Percentiles rank a stretch among this genome's conserved stretches.
Evolutionary conservation across 2,888 invertebrate genomes (phyloP).

Genomic region (Ochropleura plecta): DNA sequence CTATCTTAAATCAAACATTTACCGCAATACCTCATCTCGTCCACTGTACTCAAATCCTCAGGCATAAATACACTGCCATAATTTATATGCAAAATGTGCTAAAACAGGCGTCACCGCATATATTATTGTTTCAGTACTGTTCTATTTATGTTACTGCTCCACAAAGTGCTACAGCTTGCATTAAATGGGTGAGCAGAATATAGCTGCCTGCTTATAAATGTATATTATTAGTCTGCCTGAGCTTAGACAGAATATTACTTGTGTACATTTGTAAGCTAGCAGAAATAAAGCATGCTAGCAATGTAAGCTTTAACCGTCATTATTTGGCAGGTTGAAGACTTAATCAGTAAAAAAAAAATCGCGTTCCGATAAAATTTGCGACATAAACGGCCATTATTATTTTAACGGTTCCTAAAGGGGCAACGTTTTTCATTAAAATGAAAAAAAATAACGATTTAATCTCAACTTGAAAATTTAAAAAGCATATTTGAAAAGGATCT

Average conservation of each 20-base stretch:
- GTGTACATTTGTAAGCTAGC: neutral
- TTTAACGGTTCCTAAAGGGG: no score
- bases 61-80: conserved; percentile 29
- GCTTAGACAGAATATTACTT: neutral
- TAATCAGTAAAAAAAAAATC: no score
- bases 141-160: conserved; percentile 43
- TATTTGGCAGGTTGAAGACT: neutral
- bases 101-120: conserved; percentile 39
- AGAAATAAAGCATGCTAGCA: neutral
- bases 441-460: no score
- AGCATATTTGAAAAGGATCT: neutral
- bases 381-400: no score
- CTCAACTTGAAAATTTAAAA: neutral
- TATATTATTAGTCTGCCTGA: conserved; percentile 2
- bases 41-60: conserved; percentile 11
- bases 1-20: neutral
- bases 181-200: conserved; percentile 25
- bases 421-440: no score
- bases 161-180: conserved; percentile 18
- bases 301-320: neutral
- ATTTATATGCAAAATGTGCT: conserved; percentile 55
- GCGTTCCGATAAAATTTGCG: no score
- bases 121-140: conserved; percentile 50
- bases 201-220: conserved; percentile 6
- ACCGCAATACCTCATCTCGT: neutral